Conservation (phyloP, 2,113 vertebrate genomes). For the Aegithalos caudatus region DNA sequence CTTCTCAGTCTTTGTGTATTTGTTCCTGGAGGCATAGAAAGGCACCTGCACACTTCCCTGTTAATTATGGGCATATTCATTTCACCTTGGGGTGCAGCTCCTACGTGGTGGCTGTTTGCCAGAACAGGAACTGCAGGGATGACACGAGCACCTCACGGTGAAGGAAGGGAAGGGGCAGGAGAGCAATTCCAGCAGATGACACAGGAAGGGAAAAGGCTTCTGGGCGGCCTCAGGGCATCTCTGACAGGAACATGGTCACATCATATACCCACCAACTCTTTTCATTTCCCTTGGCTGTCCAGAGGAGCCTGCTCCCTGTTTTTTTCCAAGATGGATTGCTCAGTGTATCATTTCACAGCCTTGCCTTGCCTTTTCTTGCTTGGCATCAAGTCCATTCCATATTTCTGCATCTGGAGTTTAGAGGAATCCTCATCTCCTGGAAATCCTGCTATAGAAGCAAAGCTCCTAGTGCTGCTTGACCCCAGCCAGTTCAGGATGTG, state of each 20-base stretch:
- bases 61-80: background rate
- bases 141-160: background rate
- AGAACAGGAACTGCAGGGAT: background rate
- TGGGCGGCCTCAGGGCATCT: background rate
- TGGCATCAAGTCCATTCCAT: fast-evolving
- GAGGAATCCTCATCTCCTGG: background rate
- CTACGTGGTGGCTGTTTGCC: background rate
- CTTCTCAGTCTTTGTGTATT: background rate
- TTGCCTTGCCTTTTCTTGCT: background rate
- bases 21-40: background rate
- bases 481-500: background rate
- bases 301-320: background rate
- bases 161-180: background rate
- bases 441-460: background rate
- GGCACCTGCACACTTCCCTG: background rate
- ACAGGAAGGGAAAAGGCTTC: background rate
- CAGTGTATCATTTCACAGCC: background rate
- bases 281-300: background rate
- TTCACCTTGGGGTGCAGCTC: background rate
- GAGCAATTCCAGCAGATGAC: background rate
- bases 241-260: background rate
- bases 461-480: background rate
- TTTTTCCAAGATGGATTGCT: background rate
- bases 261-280: background rate
- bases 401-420: background rate